Base-by-base conservation (phyloP, 2,113 vertebrate genomes). In the Onychostoma macrolepis region DNA sequence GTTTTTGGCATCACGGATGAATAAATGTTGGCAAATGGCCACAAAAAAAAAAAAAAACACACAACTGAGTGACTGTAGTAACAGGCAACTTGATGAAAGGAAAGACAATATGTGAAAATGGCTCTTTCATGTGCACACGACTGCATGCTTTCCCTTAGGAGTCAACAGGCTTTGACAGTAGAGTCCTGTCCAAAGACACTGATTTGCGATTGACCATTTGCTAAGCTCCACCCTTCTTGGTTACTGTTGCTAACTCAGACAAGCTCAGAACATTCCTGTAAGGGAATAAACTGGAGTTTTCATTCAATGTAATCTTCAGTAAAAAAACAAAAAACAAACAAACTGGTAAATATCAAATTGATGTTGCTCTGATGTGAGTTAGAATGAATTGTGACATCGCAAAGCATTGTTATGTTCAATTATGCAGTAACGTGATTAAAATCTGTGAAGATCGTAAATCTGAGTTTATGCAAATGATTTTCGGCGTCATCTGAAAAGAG, bases 11-110 rank as follows among this genome's bases (percentile, higher is more conserved):
- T 87, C 33, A 80, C 13, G 82, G 85, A 75, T 87, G 77, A 87
- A 86, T 87, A 76, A 67, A 87, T 67, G 45, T 28, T 78, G 69
- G 77, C 38, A 85, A 87, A 72, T 71, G 69, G 83, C 81, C 79
- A 58, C 38, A 81, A 84, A 85, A 74, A 86, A 87, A 45, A 75
- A 33, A 80, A 28, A 3, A 38, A 38, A 38, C 4, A 38, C 38
- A 24, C 75, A 87, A 71, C 67, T 4, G 24, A 88, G 80, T 86
- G 80, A 89, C 83, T 85, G 82, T 74, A 81, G 56, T 71, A 75
- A 38, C 74, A 56, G 72, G 41, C 53, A 45, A 84, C 85, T 84
- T 84, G 67, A 72, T 84, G 30, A 41, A 56, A 56, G 67, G 50
- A 63, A 71, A 33, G 76, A 61, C 21, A 1, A 61, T 80, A 38